Base-by-base conservation (phyloP, 1,140 invertebrate genomes). In the Chironomus tepperi region DNA sequence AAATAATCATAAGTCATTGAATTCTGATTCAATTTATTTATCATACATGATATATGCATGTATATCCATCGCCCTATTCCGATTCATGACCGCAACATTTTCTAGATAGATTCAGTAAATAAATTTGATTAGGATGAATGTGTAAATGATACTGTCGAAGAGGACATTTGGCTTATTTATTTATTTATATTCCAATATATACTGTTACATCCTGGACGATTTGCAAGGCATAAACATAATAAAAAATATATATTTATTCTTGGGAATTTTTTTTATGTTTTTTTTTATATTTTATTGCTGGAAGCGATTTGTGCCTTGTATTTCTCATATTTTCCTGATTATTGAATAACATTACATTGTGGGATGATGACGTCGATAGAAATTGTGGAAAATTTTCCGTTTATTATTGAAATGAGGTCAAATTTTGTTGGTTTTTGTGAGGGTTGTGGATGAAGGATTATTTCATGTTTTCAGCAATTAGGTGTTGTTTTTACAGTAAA, bases 1-100 rank as follows among this genome's bases (percentile, higher is more conserved):
- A 70, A 70, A 70, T 70, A 70, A 70, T 70, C 16, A 70, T 70
- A 70, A 70, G 65, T 70, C 65, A 70, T 70, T 70, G 65, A 70
- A 70, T 70, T 21, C 65, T 70, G 65, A 70, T 70, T 70, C 65
- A 16, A 70, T 70, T 70, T 70, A 70, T 70, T 70, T 70, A 70
- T 70, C 65, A 70, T 70, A 18, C 19, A 9, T 70, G 9, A 19
- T 70, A 9, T 70, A 2, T 70, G 19, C 16, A 12, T 1, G 19
- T 10, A 8, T 70, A 67, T 67, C n/a, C 18, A 57, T n/a, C 9
- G 47, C 16, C 18, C 47, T 57, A 57, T 7, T 19, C 7, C n/a
- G 7, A 70, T 18, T 18, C 65, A 70, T 70, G 65, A 70, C 65
- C 65, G 18, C 65, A 70, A 47, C 15, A 34, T 34, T 34, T 1